These are phyloP conservation scores for Umimayanthus kanabou DNA, from an alignment of 92 coral and sea anemone species.

Conservation along the genomic window DNA sequence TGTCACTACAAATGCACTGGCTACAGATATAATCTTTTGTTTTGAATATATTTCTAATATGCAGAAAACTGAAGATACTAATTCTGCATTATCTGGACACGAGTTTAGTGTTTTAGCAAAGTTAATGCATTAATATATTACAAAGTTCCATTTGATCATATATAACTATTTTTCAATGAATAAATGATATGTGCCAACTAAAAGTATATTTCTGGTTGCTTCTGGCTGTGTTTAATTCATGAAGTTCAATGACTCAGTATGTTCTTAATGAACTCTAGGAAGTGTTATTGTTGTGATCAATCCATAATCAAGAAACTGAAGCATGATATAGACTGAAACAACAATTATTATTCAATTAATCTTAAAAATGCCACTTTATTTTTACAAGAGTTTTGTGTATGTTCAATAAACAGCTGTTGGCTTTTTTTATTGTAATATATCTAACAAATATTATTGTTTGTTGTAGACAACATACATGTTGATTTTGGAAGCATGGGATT, in stretches of 20 bases:
- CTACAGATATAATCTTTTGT: neutral
- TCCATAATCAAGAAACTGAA: neutral
- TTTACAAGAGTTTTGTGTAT: neutral
- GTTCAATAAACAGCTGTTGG: neutral
- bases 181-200: neutral
- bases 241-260: neutral
- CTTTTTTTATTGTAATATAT: neutral
- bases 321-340: neutral
- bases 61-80: neutral
- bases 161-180: neutral
- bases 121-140: no score
- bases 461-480: constrained; percentile 84
- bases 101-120: no score
- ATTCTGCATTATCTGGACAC: neutral
- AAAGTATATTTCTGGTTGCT: neutral
- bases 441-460: constrained; percentile 7
- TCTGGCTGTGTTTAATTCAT: neutral
- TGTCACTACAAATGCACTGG: neutral
- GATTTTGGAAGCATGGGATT: constrained; percentile 85
- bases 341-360: neutral
- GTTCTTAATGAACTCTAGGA: neutral
- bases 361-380: neutral
- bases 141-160: no score
- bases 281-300: neutral
- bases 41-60: neutral